These are phyloP conservation scores for Agapostemon virescens DNA, from an alignment of 2,888 invertebrate species.

Conservation along the genomic window DNA sequence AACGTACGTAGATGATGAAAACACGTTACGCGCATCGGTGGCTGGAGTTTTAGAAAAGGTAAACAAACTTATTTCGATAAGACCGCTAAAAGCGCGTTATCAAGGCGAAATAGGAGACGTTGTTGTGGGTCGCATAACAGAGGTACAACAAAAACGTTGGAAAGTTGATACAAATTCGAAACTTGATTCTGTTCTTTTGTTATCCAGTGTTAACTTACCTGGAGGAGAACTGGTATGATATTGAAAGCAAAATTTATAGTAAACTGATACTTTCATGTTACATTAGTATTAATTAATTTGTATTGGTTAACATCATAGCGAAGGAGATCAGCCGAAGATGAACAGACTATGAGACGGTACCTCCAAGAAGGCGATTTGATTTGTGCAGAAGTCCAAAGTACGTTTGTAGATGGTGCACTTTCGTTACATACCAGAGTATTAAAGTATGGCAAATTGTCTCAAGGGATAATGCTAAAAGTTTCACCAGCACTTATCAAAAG, in stretches of 20 bases:
- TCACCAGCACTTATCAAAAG: constrained; percentile 95
- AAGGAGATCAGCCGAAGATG: constrained; percentile 96
- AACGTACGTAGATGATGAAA: constrained; percentile 92
- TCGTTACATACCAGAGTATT: constrained; percentile 97
- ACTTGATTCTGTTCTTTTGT: constrained; percentile 90
- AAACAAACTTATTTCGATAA: constrained; percentile 95
- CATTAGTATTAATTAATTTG: background rate
- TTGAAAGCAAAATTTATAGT: background rate
- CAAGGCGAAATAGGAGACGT: constrained; percentile 98
- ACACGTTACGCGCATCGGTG: constrained; percentile 93
- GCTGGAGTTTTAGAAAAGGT: constrained; percentile 97
- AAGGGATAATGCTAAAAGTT: constrained; percentile 94
- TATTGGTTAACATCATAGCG: constrained; percentile 82
- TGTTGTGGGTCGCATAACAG: constrained; percentile 95
- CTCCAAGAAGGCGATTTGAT: constrained; percentile 97
- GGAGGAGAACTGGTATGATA: constrained; percentile 93
- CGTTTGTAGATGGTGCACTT: constrained; percentile 94
- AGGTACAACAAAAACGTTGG: constrained; percentile 97
- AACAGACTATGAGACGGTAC: constrained; percentile 97
- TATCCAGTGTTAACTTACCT: constrained; percentile 98
- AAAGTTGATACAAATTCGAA: constrained; percentile 96
- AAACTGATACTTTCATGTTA: background rate
- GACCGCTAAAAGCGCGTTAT: constrained; percentile 94
- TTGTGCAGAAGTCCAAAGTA: constrained; percentile 97
- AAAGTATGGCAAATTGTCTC: constrained; percentile 97